These are phyloP conservation scores for Lutjanus campechanus DNA, from an alignment of 2,797 vertebrate species.

Conservation along the genomic window DNA sequence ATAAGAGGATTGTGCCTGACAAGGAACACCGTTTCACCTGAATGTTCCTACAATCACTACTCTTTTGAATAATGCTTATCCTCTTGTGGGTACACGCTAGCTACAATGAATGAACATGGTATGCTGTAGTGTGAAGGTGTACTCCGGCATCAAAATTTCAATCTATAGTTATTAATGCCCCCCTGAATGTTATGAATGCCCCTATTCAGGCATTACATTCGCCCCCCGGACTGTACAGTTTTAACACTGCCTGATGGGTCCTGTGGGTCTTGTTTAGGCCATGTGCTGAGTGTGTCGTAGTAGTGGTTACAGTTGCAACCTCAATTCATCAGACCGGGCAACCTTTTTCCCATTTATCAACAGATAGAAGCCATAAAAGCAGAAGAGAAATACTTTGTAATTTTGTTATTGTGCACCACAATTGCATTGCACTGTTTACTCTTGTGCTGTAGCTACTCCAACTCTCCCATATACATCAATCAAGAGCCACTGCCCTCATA, in stretches of 20 bases:
- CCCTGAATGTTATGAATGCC: neutral
- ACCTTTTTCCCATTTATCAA: neutral
- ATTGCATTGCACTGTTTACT: neutral
- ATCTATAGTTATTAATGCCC: neutral
- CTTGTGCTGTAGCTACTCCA: neutral
- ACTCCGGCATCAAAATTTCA: neutral
- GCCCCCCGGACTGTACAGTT: neutral
- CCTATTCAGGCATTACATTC: constrained; percentile 7
- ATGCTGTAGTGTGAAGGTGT: neutral
- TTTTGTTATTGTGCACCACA: neutral
- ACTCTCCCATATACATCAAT: neutral
- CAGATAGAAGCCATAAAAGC: neutral
- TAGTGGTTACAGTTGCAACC: neutral
- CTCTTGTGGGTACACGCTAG: neutral
- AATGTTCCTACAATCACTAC: neutral
- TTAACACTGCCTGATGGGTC: neutral
- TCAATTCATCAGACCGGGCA: neutral
- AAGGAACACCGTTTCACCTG: neutral
- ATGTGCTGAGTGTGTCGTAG: neutral
- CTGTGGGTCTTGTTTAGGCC: neutral
- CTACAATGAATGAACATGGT: neutral
- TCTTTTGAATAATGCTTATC: neutral
- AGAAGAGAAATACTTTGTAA: constrained; percentile 11
- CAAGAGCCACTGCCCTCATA: neutral
- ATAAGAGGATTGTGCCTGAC: neutral